phyloP scores from a whole-genome alignment of 2,113 vertebrate species.

The Ia io region DNA sequence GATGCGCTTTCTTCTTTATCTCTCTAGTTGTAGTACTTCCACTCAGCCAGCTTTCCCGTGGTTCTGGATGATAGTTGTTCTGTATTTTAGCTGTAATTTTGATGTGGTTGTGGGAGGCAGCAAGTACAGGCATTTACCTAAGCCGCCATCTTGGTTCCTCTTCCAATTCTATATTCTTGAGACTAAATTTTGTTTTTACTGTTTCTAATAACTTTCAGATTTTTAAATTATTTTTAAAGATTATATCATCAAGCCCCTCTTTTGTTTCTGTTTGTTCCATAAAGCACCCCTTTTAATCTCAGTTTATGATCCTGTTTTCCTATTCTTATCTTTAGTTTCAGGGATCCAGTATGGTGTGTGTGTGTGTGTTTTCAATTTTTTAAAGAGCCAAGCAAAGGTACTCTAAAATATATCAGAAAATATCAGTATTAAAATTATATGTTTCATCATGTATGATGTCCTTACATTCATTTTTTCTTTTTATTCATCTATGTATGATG shows the following conservation, averaged over 20 bases:
- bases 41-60: no score
- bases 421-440: background rate
- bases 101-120: no score
- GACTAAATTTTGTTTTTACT: background rate
- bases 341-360: background rate
- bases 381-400: background rate
- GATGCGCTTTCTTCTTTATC: no score
- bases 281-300: background rate
- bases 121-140: no score
- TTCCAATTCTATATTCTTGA: background rate
- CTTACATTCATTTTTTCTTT: background rate
- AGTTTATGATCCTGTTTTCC: background rate
- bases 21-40: no score
- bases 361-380: background rate
- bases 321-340: background rate
- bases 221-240: background rate
- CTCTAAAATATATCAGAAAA: background rate
- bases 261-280: background rate
- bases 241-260: background rate
- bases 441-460: background rate
- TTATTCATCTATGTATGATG: background rate
- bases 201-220: background rate
- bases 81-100: no score
- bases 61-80: no score
- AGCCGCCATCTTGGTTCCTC: no score